Conservation (phyloP, 2,113 vertebrate species). For the Struthidea cinerea region DNA sequence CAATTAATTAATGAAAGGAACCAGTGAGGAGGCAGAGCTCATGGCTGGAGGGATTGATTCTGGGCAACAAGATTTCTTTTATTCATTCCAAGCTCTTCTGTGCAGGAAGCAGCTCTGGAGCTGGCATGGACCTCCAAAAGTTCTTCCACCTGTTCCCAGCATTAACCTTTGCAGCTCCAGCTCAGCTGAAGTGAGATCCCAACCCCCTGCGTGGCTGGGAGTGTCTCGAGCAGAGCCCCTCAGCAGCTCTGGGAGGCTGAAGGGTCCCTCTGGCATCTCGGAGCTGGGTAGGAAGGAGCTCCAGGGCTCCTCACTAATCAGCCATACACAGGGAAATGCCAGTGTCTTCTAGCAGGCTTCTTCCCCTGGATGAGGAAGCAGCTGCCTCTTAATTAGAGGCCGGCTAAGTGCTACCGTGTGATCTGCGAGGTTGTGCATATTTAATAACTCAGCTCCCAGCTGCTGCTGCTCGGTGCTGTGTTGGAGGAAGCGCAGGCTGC, state of each 20-base stretch:
- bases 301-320: neutral
- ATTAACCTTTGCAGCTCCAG: neutral
- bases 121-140: neutral
- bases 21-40: neutral
- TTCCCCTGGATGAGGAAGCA: neutral
- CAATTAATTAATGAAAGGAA: constrained; percentile 6
- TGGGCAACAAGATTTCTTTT: neutral
- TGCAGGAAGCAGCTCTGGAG: neutral
- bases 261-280: neutral
- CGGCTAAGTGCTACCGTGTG: constrained; percentile 16
- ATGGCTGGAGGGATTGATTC: neutral
- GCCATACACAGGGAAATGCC: neutral
- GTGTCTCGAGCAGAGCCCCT: neutral
- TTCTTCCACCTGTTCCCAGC: neutral
- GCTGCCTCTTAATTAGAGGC: constrained; percentile 52
- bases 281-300: neutral
- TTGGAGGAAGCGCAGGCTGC: neutral
- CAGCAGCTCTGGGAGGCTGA: neutral
- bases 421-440: neutral
- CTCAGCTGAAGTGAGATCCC: neutral
- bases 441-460: constrained; percentile 2
- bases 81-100: neutral
- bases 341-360: neutral
- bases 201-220: neutral
- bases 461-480: neutral